Conservation (phyloP, 92 coral and sea anemone species). For the Phenganax marumi region DNA sequence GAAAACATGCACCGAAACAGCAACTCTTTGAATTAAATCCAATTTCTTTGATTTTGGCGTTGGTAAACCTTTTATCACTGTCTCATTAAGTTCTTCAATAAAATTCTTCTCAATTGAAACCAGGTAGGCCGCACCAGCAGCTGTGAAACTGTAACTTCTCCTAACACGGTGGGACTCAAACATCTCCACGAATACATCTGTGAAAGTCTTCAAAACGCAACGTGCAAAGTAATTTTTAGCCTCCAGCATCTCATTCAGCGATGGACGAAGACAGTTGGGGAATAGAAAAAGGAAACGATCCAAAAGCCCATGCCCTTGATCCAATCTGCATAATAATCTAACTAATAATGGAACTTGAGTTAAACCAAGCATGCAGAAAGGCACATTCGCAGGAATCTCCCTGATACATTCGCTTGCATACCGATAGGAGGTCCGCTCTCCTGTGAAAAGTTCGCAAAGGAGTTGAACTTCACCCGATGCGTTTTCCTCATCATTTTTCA, state of each 20-base stretch:
- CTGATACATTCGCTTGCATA: slow-evolving; percentile 44
- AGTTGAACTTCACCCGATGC: slow-evolving; percentile 58
- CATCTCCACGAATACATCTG: slow-evolving; percentile 61
- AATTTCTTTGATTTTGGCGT: slow-evolving; percentile 58
- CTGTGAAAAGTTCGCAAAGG: too few species aligned
- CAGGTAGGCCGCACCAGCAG: slow-evolving; percentile 41
- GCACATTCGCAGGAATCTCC: too few species aligned
- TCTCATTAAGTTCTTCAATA: slow-evolving; percentile 57
- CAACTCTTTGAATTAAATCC: slow-evolving; percentile 57
- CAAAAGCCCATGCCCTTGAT: too few species aligned
- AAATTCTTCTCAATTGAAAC: slow-evolving; percentile 36
- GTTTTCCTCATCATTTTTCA: too few species aligned
- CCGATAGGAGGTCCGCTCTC: slow-evolving; percentile 45
- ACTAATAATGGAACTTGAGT: too few species aligned
- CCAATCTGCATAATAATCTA: too few species aligned
- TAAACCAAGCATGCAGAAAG: too few species aligned
- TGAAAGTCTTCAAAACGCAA: slow-evolving; percentile 29
- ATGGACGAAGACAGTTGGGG: slow-evolving; percentile 54
- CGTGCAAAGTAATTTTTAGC: slow-evolving; percentile 45
- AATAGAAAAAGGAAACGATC: too few species aligned
- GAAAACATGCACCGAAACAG: slow-evolving; percentile 54
- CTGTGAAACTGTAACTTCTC: slow-evolving; percentile 49
- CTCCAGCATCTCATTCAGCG: slow-evolving; percentile 45
- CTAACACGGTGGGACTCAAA: slow-evolving; percentile 26
- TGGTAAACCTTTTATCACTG: slow-evolving; percentile 52